These are phyloP conservation scores for Pyrrhosoma nymphula DNA, from an alignment of 2,888 invertebrate species.

Conservation along the genomic window DNA sequence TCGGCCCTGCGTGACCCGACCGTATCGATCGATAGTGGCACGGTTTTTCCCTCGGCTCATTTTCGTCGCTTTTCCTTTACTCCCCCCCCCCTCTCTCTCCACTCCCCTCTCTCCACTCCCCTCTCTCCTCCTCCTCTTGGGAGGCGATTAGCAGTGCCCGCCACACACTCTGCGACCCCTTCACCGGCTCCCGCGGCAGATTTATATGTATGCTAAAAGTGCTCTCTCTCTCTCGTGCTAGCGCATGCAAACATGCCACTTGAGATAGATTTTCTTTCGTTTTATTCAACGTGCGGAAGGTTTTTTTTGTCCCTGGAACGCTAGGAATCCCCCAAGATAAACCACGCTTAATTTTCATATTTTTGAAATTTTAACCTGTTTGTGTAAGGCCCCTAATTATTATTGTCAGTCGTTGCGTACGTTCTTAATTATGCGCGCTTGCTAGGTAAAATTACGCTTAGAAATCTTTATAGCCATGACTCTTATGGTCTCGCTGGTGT, in stretches of 20 bases:
- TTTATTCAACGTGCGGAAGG: neutral
- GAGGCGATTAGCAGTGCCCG: neutral
- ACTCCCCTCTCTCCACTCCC: neutral
- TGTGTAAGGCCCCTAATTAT: neutral
- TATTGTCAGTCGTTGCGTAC: neutral
- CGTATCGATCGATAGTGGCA: constrained; percentile 6
- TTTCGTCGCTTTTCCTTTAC: neutral
- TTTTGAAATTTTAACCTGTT: neutral
- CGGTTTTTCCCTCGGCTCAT: constrained; percentile 12
- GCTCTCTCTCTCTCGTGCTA: neutral
- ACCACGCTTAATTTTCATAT: neutral
- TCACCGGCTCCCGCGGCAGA: neutral
- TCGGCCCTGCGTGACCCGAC: neutral
- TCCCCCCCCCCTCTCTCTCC: neutral
- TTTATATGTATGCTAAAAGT: neutral
- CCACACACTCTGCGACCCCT: neutral
- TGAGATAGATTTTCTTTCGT: neutral
- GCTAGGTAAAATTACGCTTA: neutral
- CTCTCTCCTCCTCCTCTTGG: neutral
- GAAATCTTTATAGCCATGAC: neutral
- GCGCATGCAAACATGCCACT: neutral
- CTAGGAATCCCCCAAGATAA: neutral
- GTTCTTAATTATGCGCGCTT: neutral
- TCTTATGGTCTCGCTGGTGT: too few relatives aligned
- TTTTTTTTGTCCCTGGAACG: neutral